Percentiles rank a stretch among this genome's conserved stretches.
These are phyloP conservation scores for Platycercus adscitus DNA, from an alignment of 2,113 vertebrate genomes.

Conservation along the genomic window DNA sequence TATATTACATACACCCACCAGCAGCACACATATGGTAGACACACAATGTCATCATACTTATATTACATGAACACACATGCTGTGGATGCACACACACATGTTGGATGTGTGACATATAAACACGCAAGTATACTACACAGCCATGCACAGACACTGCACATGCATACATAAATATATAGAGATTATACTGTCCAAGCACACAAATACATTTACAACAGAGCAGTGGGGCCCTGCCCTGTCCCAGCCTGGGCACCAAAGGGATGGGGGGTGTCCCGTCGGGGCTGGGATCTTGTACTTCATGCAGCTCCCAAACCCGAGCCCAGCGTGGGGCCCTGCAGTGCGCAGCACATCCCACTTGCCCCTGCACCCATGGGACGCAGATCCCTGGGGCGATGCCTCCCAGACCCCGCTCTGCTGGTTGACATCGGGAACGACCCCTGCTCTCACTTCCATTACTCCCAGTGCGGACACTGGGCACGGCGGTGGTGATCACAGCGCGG, in stretches of 20 bases:
- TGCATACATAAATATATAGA: neutral
- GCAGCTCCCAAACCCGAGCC: neutral
- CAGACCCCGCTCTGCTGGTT: fast-evolving
- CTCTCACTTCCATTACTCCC: neutral
- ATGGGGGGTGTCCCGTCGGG: fast-evolving
- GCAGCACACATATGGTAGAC: neutral
- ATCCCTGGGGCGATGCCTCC: neutral
- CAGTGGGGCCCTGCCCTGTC: neutral
- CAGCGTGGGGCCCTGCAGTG: fast-evolving
- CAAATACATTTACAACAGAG: fast-evolving
- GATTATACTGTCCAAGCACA: fast-evolving
- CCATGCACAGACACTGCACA: neutral
- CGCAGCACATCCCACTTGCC: fast-evolving
- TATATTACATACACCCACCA: fast-evolving
- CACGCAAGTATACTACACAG: fast-evolving
- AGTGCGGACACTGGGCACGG: neutral
- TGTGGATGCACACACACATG: fast-evolving
- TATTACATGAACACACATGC: fast-evolving
- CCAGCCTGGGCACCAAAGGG: fast-evolving
- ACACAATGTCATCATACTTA: fast-evolving
- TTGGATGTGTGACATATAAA: fast-evolving
- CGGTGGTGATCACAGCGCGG: neutral
- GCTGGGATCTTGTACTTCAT: neutral
- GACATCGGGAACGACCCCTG: fast-evolving
- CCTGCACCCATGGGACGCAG: neutral